Conservation (phyloP, 1,140 invertebrate species). For the Brachionus rubens region DNA sequence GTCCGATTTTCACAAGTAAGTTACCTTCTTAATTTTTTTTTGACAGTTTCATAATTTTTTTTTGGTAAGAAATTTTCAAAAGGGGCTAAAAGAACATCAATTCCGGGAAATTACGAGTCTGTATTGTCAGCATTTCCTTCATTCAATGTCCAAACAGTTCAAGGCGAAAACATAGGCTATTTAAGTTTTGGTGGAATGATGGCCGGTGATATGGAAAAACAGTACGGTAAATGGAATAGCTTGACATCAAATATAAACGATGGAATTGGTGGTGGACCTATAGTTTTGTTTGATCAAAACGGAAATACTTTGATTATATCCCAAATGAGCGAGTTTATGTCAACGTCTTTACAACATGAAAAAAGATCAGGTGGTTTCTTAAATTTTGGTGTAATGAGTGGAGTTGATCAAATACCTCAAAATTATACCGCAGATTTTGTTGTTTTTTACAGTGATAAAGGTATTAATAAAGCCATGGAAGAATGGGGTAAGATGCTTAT, state of each 20-base stretch:
- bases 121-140: conserved; percentile 44
- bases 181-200: conserved; percentile 45
- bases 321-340: conserved; percentile 45
- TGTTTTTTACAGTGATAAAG: conserved; percentile 48
- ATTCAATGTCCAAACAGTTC: conserved; percentile 1
- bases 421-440: conserved; percentile 50
- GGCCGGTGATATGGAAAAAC: conserved; percentile 45
- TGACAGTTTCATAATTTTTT: background rate
- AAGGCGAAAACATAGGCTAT: conserved; percentile 20
- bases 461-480: conserved; percentile 52
- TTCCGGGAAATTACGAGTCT: background rate
- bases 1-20: conserved; percentile 34
- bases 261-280: conserved; percentile 26
- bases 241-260: conserved; percentile 2
- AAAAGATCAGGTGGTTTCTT: background rate
- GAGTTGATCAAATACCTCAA: conserved; percentile 50
- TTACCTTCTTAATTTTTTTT: background rate
- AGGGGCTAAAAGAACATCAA: conserved; percentile 16
- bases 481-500: conserved; percentile 50
- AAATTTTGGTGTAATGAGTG: conserved; percentile 52
- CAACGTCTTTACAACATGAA: conserved; percentile 43
- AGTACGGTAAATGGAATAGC: conserved; percentile 27
- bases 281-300: conserved; percentile 7
- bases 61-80: conserved; percentile 15
- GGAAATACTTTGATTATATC: conserved; percentile 38